Evolutionary conservation across 2,888 invertebrate species (phyloP).

Genomic region (Anticlea derivata): DNA sequence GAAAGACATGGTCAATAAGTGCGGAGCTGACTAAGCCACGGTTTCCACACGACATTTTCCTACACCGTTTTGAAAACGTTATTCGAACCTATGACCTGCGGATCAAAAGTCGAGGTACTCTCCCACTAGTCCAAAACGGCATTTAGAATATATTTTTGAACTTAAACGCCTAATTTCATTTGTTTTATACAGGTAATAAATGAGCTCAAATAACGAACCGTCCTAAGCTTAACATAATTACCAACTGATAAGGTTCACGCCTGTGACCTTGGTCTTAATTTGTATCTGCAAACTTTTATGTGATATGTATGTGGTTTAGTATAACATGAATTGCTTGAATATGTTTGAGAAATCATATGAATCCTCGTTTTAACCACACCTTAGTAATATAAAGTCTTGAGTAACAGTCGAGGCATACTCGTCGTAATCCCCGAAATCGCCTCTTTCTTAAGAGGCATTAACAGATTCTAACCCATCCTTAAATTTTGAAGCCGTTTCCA

Average conservation of each 20-base stretch:
- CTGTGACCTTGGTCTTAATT: neutral
- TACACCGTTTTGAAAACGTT: too few species aligned
- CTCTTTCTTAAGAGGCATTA: neutral
- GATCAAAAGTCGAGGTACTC: too few species aligned
- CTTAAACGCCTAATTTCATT: too few species aligned
- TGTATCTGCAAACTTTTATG: conserved; percentile 5
- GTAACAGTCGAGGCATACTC: conserved; percentile 5
- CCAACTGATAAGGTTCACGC: neutral
- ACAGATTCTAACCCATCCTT: conserved; percentile 8
- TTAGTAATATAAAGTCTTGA: conserved; percentile 11
- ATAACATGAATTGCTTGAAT: neutral
- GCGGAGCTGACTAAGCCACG: too few species aligned
- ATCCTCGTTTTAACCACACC: conserved; percentile 1
- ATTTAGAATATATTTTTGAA: too few species aligned
- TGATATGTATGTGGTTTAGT: neutral
- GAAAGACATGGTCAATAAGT: too few species aligned
- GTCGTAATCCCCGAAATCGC: conserved; percentile 1
- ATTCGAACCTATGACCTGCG: too few species aligned
- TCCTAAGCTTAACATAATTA: neutral
- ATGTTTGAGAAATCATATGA: conserved; percentile 7
- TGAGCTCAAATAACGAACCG: neutral
- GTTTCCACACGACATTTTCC: too few species aligned
- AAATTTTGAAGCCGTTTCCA: conserved; percentile 8
- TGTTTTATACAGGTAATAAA: neutral
- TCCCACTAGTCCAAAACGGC: too few species aligned